A percentile compares a stretch with the other conserved stretches of the same genome.
These are phyloP conservation scores for Chrosomus eos DNA, from an alignment of 2,797 vertebrate species.

Conservation along the genomic window DNA sequence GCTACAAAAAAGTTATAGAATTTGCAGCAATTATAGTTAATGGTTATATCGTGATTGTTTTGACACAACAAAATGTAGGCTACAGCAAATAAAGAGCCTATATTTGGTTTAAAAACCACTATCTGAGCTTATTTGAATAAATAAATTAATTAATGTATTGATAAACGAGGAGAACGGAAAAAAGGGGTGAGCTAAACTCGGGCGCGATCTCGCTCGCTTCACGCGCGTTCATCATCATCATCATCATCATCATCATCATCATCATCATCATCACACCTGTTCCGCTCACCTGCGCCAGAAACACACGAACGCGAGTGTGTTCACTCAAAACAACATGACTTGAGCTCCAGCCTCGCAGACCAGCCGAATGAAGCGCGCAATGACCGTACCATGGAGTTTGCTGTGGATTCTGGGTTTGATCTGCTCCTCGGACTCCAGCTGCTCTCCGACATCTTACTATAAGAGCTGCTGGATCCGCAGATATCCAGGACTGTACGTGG, in stretches of 20 bases:
- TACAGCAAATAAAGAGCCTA: neutral
- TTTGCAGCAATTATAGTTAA: neutral
- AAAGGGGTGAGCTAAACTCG: neutral
- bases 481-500: constrained; percentile 85
- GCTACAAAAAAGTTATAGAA: neutral
- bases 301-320: neutral
- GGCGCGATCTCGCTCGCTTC: constrained; percentile 15
- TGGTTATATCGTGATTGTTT: neutral
- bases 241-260: neutral
- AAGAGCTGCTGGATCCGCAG: constrained; percentile 94
- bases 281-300: constrained; percentile 29
- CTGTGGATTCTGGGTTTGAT: constrained; percentile 76
- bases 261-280: constrained; percentile 14
- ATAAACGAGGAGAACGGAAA: neutral
- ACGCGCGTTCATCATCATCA: neutral
- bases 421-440: constrained; percentile 71
- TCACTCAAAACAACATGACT: constrained; percentile 58
- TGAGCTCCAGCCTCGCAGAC: constrained; percentile 37
- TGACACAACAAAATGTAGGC: neutral
- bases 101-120: neutral
- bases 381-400: constrained; percentile 75
- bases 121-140: neutral
- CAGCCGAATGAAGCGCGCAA: constrained; percentile 65
- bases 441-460: constrained; percentile 86
- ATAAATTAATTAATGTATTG: neutral